Conservation (phyloP, 2,113 vertebrate genomes). For the Gnathonemus longibarbis region DNA sequence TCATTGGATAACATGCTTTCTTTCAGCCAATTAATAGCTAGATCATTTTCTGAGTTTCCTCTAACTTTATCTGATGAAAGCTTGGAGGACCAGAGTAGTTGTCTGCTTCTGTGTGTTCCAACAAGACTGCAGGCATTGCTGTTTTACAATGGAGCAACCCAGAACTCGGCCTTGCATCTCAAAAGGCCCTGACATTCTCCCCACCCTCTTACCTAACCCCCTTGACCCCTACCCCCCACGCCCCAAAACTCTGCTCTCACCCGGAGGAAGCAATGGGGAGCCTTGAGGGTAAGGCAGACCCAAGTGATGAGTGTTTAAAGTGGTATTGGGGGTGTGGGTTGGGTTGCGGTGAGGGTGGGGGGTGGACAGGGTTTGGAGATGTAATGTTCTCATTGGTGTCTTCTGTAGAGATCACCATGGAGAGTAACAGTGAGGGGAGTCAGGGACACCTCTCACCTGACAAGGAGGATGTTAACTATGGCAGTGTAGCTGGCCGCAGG, state of each 20-base stretch:
- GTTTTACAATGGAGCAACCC: constrained; percentile 59
- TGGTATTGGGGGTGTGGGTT: neutral
- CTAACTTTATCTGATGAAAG: neutral
- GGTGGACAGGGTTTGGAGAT: constrained; percentile 47
- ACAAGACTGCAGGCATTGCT: constrained; percentile 58
- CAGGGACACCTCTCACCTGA: constrained; percentile 80
- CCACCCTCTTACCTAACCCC: neutral
- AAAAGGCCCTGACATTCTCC: neutral
- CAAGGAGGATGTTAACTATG: constrained; percentile 83
- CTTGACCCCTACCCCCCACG: neutral
- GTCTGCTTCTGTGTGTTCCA: constrained; percentile 7
- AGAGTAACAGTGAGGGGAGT: constrained; percentile 90
- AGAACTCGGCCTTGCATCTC: neutral
- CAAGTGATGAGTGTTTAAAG: neutral
- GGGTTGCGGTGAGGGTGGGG: neutral
- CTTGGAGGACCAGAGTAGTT: neutral
- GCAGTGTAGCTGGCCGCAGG: constrained; percentile 73
- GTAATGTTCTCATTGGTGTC: constrained; percentile 69
- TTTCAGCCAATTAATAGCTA: neutral
- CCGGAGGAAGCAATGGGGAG: neutral
- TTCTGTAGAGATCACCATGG: constrained; percentile 85
- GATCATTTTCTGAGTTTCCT: neutral
- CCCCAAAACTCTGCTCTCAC: neutral
- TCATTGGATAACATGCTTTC: neutral
- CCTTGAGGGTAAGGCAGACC: constrained; percentile 16